Evolutionary conservation across 2,113 vertebrate species (phyloP).

Genomic region (Otocyon megalotis): DNA sequence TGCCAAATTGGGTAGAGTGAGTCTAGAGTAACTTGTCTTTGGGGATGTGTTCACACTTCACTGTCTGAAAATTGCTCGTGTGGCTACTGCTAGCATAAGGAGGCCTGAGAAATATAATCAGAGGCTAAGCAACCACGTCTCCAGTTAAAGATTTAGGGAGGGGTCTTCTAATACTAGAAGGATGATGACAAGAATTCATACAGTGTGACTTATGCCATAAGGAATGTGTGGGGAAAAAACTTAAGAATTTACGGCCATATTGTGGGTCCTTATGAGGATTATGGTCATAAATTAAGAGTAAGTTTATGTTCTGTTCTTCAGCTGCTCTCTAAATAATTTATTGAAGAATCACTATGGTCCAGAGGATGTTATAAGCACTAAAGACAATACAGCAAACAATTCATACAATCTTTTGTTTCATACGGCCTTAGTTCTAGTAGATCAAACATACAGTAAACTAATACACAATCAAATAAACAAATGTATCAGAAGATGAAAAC

Average conservation of each 20-base stretch:
- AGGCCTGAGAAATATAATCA: not conserved
- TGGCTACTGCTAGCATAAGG: not conserved
- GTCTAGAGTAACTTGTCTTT: not conserved
- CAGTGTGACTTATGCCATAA: not conserved
- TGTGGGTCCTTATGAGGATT: not conserved
- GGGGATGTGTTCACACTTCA: not conserved
- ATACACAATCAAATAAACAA: not conserved
- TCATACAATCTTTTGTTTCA: not conserved
- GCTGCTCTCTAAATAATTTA: not conserved
- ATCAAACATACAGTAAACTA: not conserved
- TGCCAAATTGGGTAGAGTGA: not conserved
- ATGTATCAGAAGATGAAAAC: not conserved
- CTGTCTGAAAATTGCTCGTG: not conserved
- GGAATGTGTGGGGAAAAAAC: rapidly evolving
- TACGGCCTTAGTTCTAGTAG: not conserved
- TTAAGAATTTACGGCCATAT: not conserved
- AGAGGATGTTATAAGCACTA: not conserved
- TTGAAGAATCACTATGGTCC: not conserved
- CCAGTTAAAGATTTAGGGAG: not conserved
- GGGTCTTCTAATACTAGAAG: not conserved
- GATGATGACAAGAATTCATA: not conserved
- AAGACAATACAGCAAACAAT: not conserved
- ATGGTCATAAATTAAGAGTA: not conserved
- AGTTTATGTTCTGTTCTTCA: not conserved
- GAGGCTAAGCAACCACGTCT: not conserved